Evolutionary conservation across 2,113 vertebrate genomes (phyloP), one percentile per base, ranked within the genome.

Genomic region (Leuciscus idus): DNA sequence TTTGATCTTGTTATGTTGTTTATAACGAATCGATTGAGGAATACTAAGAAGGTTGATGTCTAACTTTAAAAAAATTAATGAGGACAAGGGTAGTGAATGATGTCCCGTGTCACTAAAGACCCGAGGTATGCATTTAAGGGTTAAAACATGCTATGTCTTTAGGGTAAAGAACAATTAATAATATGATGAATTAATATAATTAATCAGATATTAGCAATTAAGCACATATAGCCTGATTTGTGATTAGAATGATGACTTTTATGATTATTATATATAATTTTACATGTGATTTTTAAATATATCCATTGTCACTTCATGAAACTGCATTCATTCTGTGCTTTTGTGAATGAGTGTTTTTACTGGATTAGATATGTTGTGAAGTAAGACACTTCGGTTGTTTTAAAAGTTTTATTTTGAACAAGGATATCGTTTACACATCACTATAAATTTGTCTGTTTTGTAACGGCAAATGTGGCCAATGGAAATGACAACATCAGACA

Each of bases 321-420:
- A 64, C 12, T 10, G 11, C n/a, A 28, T 62, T 61, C 59, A 61
- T 61, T 23, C 10, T 61, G 59, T n/a, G 23, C 23, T 23, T 61
- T 59, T 59, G 46, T 48, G 10, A 10, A 48, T 12, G 2, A 8
- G 50, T 52, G 28, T 5, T 68, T 68, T 70, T 21, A 39, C 2
- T 6, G 11, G 11, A 46, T 28, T 21, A 4, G 6, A 77, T 11
- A 23, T 78, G 2, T 78, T 13, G 28, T 33, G 9, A 11, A 36
- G 6, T 57, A 59, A 13, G 52, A 36, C 15, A 57, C 11, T 4
- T 80, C 2, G 0, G 33, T 62, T 80, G 10, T 13, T 59, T 79
- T 33, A 62, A 80, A 48, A 48, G 11, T 46, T 81, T 81, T 81
- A 81, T 81, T 81, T 30, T 39, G 48, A 64, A 46, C 8, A 66